Conservation (phyloP, 2,113 vertebrate genomes). For the Pogonocichla stellata region DNA sequence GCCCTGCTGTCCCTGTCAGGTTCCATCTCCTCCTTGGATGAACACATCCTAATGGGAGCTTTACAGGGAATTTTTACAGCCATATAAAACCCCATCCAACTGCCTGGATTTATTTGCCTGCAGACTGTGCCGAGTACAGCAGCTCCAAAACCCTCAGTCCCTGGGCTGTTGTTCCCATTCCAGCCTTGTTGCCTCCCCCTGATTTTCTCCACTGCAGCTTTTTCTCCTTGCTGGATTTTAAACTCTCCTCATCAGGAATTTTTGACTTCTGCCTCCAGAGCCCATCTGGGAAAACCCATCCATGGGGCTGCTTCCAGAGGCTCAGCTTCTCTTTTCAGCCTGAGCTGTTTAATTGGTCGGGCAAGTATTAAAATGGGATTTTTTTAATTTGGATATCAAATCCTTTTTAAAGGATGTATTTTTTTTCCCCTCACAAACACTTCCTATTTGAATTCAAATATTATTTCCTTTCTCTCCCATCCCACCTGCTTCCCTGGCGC, state of each 20-base stretch:
- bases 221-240: background rate
- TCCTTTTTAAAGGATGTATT: background rate
- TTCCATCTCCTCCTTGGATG: background rate
- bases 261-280: background rate
- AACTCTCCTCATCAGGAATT: background rate
- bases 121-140: background rate
- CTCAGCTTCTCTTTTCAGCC: background rate
- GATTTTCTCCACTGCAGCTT: background rate
- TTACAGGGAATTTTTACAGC: background rate
- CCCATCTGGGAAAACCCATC: background rate
- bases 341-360: background rate
- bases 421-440: accelerated
- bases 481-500: background rate
- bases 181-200: background rate
- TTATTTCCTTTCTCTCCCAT: background rate
- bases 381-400: background rate
- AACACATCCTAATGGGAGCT: background rate
- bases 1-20: background rate
- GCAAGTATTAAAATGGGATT: background rate
- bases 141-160: background rate
- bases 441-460: background rate
- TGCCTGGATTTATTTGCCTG: background rate
- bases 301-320: background rate
- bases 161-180: background rate
- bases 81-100: background rate